phyloP scores from a whole-genome alignment of 2,113 vertebrate species.

The Dasyurus viverrinus region DNA sequence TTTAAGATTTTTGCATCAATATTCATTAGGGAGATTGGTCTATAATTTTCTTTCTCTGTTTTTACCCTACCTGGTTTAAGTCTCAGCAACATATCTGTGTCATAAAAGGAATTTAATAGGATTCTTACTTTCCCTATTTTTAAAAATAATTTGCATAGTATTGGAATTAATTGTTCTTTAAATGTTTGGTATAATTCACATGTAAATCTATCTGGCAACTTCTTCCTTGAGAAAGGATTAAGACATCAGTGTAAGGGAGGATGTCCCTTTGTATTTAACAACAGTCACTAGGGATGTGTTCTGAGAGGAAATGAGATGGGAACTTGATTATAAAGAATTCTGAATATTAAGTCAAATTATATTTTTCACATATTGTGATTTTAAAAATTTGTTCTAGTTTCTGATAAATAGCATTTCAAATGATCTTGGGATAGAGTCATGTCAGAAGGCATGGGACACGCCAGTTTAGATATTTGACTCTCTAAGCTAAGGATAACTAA shows the following conservation, averaged over 20 bases:
- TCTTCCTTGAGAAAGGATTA: background rate
- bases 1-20: no score
- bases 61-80: no score
- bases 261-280: background rate
- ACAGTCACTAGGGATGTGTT: background rate
- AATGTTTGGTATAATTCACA: no score
- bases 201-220: background rate
- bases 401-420: background rate
- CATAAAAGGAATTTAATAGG: no score
- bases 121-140: no score
- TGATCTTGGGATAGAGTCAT: background rate
- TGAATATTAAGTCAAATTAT: background rate
- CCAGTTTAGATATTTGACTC: background rate
- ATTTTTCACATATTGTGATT: no score
- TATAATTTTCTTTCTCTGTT: no score
- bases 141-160: no score
- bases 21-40: no score
- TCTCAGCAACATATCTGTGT: no score
- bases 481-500: background rate
- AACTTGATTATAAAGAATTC: background rate
- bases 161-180: no score
- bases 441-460: background rate
- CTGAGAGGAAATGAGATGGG: background rate
- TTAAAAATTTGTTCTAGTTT: background rate
- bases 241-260: background rate